phyloP scores from a whole-genome alignment of 92 coral and sea anemone species.

The Parazoanthus atlanticus region DNA sequence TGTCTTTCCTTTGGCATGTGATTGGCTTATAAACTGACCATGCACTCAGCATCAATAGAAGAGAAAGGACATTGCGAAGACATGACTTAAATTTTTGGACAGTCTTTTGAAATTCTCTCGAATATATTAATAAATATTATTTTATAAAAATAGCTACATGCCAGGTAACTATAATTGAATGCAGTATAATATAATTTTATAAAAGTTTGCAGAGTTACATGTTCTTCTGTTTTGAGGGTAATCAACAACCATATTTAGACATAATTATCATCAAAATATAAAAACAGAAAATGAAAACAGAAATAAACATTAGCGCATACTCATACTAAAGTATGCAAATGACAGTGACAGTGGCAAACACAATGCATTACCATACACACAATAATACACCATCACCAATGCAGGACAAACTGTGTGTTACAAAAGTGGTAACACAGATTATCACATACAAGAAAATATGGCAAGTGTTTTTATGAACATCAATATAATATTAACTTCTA shows the following conservation, averaged over 20 bases:
- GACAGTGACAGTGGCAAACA: neutral
- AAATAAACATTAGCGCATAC: neutral
- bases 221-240: too few species aligned
- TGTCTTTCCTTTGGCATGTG: neutral
- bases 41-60: neutral
- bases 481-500: too few species aligned
- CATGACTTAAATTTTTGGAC: neutral
- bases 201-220: neutral
- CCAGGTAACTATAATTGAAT: too few species aligned
- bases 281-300: neutral
- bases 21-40: neutral
- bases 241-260: too few species aligned
- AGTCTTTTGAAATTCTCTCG: too few species aligned
- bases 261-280: too few species aligned
- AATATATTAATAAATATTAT: too few species aligned
- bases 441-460: neutral
- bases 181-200: neutral
- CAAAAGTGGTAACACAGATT: neutral
- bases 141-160: too few species aligned
- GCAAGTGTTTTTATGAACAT: neutral
- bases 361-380: neutral
- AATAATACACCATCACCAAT: neutral
- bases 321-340: neutral
- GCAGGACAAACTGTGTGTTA: slow-evolving; percentile 1
- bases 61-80: neutral